Percentiles rank a stretch among this genome's conserved stretches.
Conservation (phyloP, 2,113 vertebrate genomes). For the Oryzias celebensis region DNA sequence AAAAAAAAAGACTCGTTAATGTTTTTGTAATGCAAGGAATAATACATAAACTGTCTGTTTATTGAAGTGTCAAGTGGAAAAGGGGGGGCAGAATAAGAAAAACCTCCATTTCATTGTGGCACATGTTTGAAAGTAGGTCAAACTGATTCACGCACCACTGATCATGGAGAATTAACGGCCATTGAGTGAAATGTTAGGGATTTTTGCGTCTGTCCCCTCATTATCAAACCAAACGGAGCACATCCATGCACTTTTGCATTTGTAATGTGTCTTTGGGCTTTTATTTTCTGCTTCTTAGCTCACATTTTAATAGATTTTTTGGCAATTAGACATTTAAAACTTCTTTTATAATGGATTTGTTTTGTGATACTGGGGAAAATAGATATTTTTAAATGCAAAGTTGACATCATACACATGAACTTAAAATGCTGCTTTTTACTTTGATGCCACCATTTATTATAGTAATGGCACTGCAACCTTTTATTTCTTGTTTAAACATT, state of each 20-base stretch:
- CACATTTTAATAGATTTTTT: not conserved
- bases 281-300: not conserved
- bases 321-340: too few relatives aligned
- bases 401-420: too few relatives aligned
- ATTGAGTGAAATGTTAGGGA: conserved; percentile 49
- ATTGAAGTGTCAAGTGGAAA: conserved; percentile 15
- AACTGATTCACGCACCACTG: conserved; percentile 64
- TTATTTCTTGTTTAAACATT: not conserved
- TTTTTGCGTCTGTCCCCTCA: conserved; percentile 35
- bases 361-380: too few relatives aligned
- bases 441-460: not conserved
- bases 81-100: not conserved
- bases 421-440: not conserved
- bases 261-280: not conserved
- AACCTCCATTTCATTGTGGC: conserved; percentile 19
- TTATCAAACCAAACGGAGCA: conserved; percentile 57
- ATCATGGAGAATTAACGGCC: conserved; percentile 60
- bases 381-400: too few relatives aligned
- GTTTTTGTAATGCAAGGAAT: not conserved
- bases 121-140: conserved; percentile 66
- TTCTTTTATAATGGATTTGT: too few relatives aligned
- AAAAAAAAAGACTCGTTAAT: not conserved
- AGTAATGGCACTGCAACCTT: not conserved
- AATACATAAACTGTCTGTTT: conserved; percentile 12
- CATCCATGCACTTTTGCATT: conserved; percentile 18